Conservation (phyloP, 2,113 vertebrate species). For the Stegastes partitus region DNA sequence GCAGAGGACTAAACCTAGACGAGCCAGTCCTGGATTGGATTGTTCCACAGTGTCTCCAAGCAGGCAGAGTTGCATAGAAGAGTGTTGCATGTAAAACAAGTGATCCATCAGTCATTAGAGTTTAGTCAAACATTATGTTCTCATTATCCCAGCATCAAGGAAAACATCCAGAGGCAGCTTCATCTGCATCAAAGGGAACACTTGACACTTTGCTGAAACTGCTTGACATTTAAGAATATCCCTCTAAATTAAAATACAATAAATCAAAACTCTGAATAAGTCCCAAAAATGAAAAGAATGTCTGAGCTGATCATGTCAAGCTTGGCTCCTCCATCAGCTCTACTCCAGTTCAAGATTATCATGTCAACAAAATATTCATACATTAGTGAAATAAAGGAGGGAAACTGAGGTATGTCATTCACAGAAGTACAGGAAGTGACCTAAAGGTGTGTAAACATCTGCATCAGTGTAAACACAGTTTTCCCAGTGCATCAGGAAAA, state of each 20-base stretch:
- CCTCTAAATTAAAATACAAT: no score
- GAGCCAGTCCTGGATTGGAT: not conserved
- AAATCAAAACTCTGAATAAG: no score
- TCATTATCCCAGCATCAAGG: constrained; percentile 1
- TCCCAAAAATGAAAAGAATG: no score
- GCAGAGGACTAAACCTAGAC: not conserved
- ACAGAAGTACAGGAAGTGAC: constrained; percentile 2
- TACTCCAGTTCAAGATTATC: constrained; percentile 3
- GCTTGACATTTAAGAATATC: no score
- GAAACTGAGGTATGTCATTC: constrained; percentile 25
- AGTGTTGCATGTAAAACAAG: constrained; percentile 32
- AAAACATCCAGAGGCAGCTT: not conserved
- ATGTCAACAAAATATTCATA: not conserved
- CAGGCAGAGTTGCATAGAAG: no score
- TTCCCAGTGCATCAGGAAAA: constrained; percentile 5
- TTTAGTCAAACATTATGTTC: not conserved
- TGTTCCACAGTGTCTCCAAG: not conserved
- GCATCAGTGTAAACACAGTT: constrained; percentile 14
- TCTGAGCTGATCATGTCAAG: not conserved
- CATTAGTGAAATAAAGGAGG: not conserved
- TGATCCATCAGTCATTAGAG: constrained; percentile 12
- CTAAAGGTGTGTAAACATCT: constrained; percentile 31
- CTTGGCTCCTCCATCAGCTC: not conserved
- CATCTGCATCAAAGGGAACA: not conserved
- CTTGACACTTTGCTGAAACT: no score